Conservation (phyloP, 2,888 invertebrate species). For the Mellilla xanthometata region DNA sequence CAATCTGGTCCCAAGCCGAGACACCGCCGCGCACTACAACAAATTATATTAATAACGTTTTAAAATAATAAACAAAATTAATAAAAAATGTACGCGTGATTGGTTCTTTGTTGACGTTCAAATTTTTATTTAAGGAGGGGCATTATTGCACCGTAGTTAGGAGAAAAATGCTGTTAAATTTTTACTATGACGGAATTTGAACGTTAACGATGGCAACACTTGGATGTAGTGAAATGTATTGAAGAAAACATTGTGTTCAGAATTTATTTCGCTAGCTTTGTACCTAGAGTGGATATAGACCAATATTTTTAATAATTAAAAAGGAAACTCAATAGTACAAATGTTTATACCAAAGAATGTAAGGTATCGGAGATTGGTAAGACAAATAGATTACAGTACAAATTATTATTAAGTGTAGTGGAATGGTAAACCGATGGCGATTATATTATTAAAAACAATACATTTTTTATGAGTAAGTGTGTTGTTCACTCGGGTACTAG, state of each 20-base stretch:
- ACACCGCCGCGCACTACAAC: constrained; percentile 68
- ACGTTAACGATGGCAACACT: constrained; percentile 44
- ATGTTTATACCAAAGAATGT: constrained; percentile 57
- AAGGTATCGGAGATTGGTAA: constrained; percentile 67
- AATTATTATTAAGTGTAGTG: constrained; percentile 74
- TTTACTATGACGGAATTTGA: constrained; percentile 58
- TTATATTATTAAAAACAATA: constrained; percentile 46
- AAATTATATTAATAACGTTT: constrained; percentile 82
- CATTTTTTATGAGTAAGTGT: constrained; percentile 33
- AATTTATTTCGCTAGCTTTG: constrained; percentile 63
- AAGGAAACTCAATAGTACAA: constrained; percentile 60
- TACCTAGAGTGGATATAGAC: constrained; percentile 59
- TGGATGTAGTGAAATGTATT: constrained; percentile 75
- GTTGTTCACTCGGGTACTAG: constrained; percentile 69
- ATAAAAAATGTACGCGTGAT: constrained; percentile 76
- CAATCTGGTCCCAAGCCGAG: constrained; percentile 49
- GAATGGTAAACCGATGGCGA: constrained; percentile 51
- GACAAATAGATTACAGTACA: constrained; percentile 70
- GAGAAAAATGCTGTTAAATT: constrained; percentile 56
- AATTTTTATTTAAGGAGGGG: constrained; percentile 52
- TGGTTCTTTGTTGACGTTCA: constrained; percentile 47
- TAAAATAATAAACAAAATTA: constrained; percentile 78
- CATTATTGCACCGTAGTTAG: constrained; percentile 56
- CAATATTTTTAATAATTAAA: constrained; percentile 27
- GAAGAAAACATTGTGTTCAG: constrained; percentile 66